Conservation (phyloP, 2,888 invertebrate species). For the Autographa gamma region DNA sequence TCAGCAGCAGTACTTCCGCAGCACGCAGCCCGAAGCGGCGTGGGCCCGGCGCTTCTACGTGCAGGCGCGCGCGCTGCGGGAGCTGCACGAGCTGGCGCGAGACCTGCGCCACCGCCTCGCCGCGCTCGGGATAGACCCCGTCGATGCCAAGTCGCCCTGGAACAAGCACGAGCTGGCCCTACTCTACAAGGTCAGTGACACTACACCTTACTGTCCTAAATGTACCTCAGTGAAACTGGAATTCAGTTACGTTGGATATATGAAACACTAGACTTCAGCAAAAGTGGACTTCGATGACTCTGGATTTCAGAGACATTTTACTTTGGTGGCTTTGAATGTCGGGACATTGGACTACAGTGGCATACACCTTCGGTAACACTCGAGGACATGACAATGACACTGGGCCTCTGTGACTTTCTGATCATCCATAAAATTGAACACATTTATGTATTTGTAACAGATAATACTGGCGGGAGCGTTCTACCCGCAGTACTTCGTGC, state of each 20-base stretch:
- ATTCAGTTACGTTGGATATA: too few relatives aligned
- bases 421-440: neutral
- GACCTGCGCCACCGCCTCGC: constrained; percentile 92
- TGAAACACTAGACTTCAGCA: too few relatives aligned
- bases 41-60: constrained; percentile 93
- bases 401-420: neutral
- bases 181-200: constrained; percentile 53
- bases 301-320: too few relatives aligned
- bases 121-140: constrained; percentile 89
- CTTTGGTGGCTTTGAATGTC: too few relatives aligned
- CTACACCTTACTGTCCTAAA: neutral
- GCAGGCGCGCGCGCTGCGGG: constrained; percentile 92
- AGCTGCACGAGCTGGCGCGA: constrained; percentile 91
- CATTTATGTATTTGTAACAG: constrained; percentile 72
- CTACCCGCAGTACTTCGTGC: constrained; percentile 96
- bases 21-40: constrained; percentile 80
- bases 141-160: constrained; percentile 78
- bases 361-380: too few relatives aligned
- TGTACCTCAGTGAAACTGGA: neutral
- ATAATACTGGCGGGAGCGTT: constrained; percentile 95
- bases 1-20: constrained; percentile 88
- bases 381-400: neutral
- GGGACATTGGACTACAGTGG: too few relatives aligned
- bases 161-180: constrained; percentile 72
- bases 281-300: too few relatives aligned